Evolutionary conservation across 2,797 vertebrate genomes (phyloP), one percentile per base, ranked within the genome.

Genomic region (Sternotherus odoratus): DNA sequence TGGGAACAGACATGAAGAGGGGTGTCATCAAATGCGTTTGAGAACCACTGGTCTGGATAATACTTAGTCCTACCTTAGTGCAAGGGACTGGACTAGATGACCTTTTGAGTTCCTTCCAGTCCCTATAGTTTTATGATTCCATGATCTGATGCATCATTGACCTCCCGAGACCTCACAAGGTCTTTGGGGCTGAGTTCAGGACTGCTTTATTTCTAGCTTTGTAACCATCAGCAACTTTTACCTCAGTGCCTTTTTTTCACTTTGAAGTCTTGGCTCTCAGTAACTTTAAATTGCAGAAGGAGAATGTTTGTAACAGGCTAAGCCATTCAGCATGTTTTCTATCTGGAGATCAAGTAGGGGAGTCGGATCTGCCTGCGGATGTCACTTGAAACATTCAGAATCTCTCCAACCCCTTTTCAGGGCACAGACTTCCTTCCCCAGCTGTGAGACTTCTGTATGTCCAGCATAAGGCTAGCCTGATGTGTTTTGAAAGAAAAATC

Each of bases 251-350:
- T 96, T 88, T 94, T 94, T 81, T 88, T 78, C 79, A 33, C 86
- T 94, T 95, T 85, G 77, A 94, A 92, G 87, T 77, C 86, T 96
- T 92, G 86, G 74, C 92, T 85, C 85, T 63, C 82, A 91, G 87
- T 87, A 93, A 95, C 93, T 95, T 93, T 88, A 93, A 97, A 95
- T 92, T 94, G 85, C 95, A 88, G 85, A 93, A 94, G 87, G 72
- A 90, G 91, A 82, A 86, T 87, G 85, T 89, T 92, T 89, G 86
- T 94, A 88, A 94, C 89, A 91, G 95, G 94, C 95, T 96, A 90
- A 81, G 91, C 92, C 36, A 28, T 95, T 84, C 90, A 39, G 60
- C 66, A 60, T 88, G 85, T 86, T 53, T 80, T 96, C 90, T 57
- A 79, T 77, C 95, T 93, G 84, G 56, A 28, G 93, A 79, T 83